These are phyloP conservation scores for Pseudochirops corinnae DNA, from an alignment of 2,797 vertebrate genomes.

Conservation along the genomic window DNA sequence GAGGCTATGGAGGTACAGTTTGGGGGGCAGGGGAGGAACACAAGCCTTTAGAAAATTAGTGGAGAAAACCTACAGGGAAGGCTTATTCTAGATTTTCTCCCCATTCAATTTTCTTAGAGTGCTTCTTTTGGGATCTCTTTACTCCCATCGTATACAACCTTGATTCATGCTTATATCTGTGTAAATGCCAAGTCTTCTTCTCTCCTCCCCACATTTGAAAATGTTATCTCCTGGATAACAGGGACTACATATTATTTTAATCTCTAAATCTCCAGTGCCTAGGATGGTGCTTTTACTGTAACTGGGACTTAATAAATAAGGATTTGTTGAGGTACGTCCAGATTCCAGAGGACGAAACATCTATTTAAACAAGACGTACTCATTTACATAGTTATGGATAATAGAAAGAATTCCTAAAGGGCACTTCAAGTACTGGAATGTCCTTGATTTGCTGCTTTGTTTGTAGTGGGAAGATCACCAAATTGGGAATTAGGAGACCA, in stretches of 20 bases:
- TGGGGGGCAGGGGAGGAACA: neutral
- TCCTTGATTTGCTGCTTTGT: neutral
- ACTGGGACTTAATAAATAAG: neutral
- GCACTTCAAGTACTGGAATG: neutral
- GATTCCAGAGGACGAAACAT: neutral
- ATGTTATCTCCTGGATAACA: neutral
- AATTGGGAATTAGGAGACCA: neutral
- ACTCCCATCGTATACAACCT: neutral
- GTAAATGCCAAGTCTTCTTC: too few species aligned
- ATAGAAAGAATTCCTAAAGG: neutral
- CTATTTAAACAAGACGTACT: neutral
- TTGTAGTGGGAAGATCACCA: neutral
- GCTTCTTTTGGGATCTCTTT: neutral
- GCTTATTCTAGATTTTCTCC: neutral
- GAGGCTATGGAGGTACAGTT: neutral
- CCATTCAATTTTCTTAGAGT: neutral
- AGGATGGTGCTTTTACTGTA: neutral
- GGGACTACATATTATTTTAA: neutral
- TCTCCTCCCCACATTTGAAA: neutral
- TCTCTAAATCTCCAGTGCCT: too few species aligned
- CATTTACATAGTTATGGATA: neutral
- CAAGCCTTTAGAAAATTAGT: neutral
- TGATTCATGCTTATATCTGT: neutral
- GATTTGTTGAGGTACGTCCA: neutral
- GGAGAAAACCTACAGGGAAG: neutral